These are phyloP conservation scores for Perca flavescens DNA, from an alignment of 2,113 vertebrate species.

Conservation along the genomic window DNA sequence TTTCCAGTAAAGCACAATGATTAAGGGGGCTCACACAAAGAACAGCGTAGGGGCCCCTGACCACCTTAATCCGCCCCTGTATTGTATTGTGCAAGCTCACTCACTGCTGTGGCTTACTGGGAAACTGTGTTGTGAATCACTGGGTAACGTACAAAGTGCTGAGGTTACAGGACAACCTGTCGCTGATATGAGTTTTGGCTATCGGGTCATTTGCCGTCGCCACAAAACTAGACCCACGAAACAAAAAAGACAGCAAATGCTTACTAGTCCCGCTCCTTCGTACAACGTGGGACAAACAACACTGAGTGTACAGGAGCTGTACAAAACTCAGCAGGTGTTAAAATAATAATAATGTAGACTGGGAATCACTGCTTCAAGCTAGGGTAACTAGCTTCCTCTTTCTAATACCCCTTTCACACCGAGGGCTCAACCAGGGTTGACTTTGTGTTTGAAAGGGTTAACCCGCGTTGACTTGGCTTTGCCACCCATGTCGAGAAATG, in stretches of 20 bases:
- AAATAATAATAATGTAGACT: background rate
- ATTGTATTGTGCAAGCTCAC: background rate
- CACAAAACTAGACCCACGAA: background rate
- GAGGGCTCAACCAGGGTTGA: too few species aligned
- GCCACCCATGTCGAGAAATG: too few species aligned
- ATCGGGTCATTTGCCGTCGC: background rate
- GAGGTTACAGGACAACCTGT: background rate
- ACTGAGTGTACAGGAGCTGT: background rate
- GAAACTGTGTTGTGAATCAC: background rate
- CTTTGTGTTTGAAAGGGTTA: too few species aligned
- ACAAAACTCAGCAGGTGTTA: background rate
- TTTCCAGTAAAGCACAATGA: too few species aligned
- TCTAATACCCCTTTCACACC: background rate
- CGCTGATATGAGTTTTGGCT: background rate
- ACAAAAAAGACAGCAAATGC: background rate
- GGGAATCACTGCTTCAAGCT: background rate
- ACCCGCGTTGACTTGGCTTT: too few species aligned
- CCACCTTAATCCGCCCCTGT: too few species aligned
- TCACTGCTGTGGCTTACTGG: background rate
- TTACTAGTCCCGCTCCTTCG: background rate
- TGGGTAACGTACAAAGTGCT: background rate
- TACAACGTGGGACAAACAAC: background rate
- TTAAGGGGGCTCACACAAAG: too few species aligned
- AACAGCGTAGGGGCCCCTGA: too few species aligned
- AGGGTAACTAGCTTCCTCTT: background rate